phyloP scores from a whole-genome alignment of 2,113 vertebrate genomes.

The Clarias magur region DNA sequence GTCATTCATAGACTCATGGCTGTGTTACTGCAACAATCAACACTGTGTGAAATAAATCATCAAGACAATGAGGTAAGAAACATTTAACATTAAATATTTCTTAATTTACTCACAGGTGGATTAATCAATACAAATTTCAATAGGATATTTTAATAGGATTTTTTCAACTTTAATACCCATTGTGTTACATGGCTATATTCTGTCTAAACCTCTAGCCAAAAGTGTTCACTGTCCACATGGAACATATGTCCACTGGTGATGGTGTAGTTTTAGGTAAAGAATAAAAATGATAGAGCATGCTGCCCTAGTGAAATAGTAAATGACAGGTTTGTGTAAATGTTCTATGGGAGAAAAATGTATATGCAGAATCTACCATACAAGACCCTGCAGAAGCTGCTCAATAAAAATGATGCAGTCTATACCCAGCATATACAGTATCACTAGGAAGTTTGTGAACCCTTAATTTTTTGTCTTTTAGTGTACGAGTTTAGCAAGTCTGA shows the following conservation, averaged over 20 bases:
- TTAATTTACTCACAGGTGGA: background rate
- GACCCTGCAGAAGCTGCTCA: background rate
- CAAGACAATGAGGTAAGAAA: conserved; percentile 85
- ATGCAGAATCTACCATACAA: background rate
- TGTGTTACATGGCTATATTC: background rate
- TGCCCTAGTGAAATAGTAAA: background rate
- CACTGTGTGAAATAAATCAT: conserved; percentile 83
- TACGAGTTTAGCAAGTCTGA: too few species aligned
- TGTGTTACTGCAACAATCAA: conserved; percentile 82
- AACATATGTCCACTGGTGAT: background rate
- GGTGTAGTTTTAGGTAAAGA: background rate
- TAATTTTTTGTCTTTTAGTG: too few species aligned
- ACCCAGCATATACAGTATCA: background rate
- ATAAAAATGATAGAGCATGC: background rate
- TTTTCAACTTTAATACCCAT: background rate
- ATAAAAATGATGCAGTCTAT: too few species aligned
- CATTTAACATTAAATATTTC: background rate
- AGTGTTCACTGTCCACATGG: background rate
- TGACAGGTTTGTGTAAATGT: background rate
- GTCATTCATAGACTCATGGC: conserved; percentile 76
- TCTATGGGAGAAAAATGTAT: background rate
- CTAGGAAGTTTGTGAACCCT: background rate
- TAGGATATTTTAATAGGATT: background rate
- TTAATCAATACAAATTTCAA: background rate
- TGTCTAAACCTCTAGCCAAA: background rate